Conservation (phyloP, 2,113 vertebrate genomes). For the Triplophysa rosa region DNA sequence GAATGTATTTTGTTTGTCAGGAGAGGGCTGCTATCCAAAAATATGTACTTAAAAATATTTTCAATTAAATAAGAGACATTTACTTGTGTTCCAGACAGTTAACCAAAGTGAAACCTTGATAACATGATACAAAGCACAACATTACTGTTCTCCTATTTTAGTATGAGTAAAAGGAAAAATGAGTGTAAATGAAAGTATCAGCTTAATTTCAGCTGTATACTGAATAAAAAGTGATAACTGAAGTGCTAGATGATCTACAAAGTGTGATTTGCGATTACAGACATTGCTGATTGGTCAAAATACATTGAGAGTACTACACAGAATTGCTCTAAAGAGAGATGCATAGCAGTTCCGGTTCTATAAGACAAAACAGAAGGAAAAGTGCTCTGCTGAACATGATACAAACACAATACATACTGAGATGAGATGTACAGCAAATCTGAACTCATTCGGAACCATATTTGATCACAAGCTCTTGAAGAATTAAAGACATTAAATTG, state of each 20-base stretch:
- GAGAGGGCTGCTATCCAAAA: no score
- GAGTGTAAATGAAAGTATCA: background rate
- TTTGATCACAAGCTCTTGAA: slow-evolving; percentile 2
- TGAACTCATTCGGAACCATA: background rate
- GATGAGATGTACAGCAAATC: background rate
- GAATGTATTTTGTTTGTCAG: no score
- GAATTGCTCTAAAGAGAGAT: slow-evolving; percentile 41
- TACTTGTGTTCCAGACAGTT: background rate
- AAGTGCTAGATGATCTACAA: slow-evolving; percentile 8
- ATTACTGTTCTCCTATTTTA: background rate
- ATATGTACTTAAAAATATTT: no score
- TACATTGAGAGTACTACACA: slow-evolving; percentile 42
- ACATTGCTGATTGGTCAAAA: slow-evolving; percentile 45
- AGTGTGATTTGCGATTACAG: slow-evolving; percentile 25
- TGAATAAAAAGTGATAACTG: background rate
- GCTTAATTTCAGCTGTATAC: background rate
- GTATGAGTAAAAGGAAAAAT: slow-evolving; percentile 2
- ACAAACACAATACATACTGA: background rate
- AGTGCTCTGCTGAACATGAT: background rate
- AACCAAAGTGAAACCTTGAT: background rate
- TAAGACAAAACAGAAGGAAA: background rate
- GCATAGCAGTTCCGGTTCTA: slow-evolving; percentile 39
- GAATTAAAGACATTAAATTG: background rate
- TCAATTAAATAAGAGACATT: no score
- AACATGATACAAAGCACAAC: background rate